A percentile compares a stretch with the other conserved stretches of the same genome.
Conservation (phyloP, 2,888 invertebrate genomes). For the Oxycera nigricornis region DNA sequence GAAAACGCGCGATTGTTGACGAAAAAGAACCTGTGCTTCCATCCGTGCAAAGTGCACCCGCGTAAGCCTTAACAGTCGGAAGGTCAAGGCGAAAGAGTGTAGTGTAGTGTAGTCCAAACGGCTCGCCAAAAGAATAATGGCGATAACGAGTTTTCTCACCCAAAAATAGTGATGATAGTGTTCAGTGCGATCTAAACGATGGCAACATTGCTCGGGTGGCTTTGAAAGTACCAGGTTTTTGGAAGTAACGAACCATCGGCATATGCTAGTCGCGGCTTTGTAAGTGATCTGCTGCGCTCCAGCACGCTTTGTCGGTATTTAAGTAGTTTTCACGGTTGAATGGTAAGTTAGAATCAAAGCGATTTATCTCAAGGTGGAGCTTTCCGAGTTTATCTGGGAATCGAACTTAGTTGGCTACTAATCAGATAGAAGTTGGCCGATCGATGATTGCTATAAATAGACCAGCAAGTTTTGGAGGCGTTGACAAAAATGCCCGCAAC, state of each 20-base stretch:
- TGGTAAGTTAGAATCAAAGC: slow-evolving; percentile 3
- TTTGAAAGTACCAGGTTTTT: not conserved
- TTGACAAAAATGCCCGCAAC: too few relatives aligned
- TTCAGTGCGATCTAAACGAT: not conserved
- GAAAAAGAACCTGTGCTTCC: not conserved
- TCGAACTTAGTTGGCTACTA: not conserved
- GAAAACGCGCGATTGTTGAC: not conserved
- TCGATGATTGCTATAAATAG: too few relatives aligned
- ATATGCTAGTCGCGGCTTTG: not conserved
- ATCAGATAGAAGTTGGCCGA: too few relatives aligned
- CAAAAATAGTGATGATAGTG: not conserved
- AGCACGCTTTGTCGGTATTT: not conserved
- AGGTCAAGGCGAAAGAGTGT: slow-evolving; percentile 15
- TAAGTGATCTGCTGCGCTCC: not conserved
- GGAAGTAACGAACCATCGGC: not conserved
- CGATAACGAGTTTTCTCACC: not conserved
- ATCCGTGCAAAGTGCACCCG: not conserved
- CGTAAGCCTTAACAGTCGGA: not conserved
- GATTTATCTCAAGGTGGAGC: slow-evolving; percentile 10
- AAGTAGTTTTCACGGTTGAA: not conserved
- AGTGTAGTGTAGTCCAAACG: not conserved
- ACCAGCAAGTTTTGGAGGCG: too few relatives aligned
- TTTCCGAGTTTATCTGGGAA: not conserved
- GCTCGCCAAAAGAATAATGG: not conserved
- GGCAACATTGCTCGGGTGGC: not conserved